Conservation (phyloP, 2,113 vertebrate genomes). For the Rhea americana region DNA sequence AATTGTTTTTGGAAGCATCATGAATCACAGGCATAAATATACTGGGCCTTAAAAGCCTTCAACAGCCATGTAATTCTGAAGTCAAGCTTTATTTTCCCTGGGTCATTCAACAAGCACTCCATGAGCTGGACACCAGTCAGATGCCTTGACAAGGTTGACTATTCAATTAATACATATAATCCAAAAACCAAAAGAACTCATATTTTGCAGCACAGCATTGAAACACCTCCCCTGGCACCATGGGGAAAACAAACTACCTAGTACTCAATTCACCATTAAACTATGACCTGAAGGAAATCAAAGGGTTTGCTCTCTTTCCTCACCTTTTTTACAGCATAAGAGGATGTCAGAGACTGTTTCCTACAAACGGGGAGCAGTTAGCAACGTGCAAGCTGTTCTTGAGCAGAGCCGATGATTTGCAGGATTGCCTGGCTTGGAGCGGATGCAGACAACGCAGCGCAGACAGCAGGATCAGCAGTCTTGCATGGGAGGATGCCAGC, state of each 20-base stretch:
- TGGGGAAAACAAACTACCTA: not conserved
- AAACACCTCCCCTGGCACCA: not conserved
- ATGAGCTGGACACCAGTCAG: not conserved
- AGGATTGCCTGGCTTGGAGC: not conserved
- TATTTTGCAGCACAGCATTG: not conserved
- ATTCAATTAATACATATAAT: not conserved
- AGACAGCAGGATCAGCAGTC: not conserved
- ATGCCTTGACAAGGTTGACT: not conserved
- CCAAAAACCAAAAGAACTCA: not conserved
- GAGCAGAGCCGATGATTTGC: not conserved
- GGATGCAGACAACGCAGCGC: not conserved
- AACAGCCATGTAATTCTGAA: slow-evolving; percentile 2
- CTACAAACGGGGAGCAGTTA: not conserved
- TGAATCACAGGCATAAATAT: slow-evolving; percentile 22
- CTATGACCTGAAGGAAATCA: not conserved
- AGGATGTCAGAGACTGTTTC: slow-evolving; percentile 9
- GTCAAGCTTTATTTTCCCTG: not conserved
- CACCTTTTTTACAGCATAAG: not conserved
- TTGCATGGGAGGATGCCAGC: not conserved
- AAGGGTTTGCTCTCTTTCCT: slow-evolving; percentile 4
- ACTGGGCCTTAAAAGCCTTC: slow-evolving; percentile 22
- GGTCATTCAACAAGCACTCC: not conserved
- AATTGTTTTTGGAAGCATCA: slow-evolving; percentile 20
- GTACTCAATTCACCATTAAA: not conserved
- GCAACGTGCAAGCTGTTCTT: not conserved